Conservation (phyloP, 2,113 vertebrate genomes). For the Vulpes ferrilata region DNA sequence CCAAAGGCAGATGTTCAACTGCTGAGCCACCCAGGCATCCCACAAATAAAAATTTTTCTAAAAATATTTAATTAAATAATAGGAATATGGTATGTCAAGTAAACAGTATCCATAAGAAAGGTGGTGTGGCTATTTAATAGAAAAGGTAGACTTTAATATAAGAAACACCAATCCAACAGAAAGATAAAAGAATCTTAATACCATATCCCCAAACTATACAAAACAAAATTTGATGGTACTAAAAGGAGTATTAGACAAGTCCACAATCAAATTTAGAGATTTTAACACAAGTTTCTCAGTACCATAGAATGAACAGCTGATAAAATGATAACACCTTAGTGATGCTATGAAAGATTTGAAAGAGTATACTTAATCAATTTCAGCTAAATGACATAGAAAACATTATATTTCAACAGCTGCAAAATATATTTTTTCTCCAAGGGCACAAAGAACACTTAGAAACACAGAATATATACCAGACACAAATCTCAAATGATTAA, state of each 20-base stretch:
- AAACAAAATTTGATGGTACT: neutral
- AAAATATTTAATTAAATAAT: neutral
- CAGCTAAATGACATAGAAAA: neutral
- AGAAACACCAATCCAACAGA: neutral
- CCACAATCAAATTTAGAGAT: neutral
- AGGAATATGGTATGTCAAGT: neutral
- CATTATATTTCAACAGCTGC: neutral
- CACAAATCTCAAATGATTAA: neutral
- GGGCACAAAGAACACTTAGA: neutral
- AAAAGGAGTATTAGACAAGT: neutral
- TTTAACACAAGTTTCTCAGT: neutral
- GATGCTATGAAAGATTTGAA: neutral
- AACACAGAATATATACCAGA: neutral
- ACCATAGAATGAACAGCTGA: neutral
- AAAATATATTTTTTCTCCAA: neutral
- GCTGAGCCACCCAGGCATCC: too few relatives aligned
- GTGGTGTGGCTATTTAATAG: neutral
- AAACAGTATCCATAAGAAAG: neutral
- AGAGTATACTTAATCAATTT: neutral
- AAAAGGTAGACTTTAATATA: slow-evolving; percentile 2
- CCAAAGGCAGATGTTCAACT: too few relatives aligned
- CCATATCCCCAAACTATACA: neutral
- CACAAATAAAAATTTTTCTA: too few relatives aligned
- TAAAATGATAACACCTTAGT: neutral
- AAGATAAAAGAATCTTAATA: neutral